Percentiles rank a stretch among this genome's conserved stretches.
Evolutionary conservation across 2,113 vertebrate species (phyloP).

Genomic region (Chionis minor): DNA sequence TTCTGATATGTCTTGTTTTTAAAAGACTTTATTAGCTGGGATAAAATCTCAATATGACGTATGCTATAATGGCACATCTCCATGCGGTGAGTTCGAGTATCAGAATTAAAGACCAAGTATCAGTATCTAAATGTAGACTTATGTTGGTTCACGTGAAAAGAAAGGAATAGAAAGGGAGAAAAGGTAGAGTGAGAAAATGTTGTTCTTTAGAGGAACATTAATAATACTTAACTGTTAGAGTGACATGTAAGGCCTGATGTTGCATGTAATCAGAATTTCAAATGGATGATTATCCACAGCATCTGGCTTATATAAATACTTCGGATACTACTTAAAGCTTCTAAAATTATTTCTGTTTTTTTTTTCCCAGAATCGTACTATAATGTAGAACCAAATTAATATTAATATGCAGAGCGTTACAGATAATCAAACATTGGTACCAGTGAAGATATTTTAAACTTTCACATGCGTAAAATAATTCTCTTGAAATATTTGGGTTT

Average conservation of each 20-base stretch:
- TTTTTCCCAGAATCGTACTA: neutral
- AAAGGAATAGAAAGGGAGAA: neutral
- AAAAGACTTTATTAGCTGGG: neutral
- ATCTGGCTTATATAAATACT: neutral
- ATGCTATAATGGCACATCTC: neutral
- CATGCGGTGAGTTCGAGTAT: neutral
- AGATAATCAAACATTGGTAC: neutral
- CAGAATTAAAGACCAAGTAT: neutral
- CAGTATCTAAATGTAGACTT: neutral
- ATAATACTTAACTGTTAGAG: neutral
- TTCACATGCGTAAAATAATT: neutral
- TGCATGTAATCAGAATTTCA: neutral
- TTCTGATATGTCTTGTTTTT: neutral
- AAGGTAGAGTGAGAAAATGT: neutral
- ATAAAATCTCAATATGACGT: neutral
- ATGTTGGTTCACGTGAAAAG: neutral
- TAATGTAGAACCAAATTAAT: neutral
- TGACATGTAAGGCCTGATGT: neutral
- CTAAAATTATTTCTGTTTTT: neutral
- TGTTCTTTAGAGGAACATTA: neutral
- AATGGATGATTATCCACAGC: neutral
- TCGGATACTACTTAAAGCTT: neutral
- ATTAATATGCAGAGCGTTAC: neutral
- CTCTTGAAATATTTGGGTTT: neutral
- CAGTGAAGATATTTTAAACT: neutral